Evolutionary conservation across 2,888 invertebrate species (phyloP).

Genomic region (Polydrusus pterygomalis): DNA sequence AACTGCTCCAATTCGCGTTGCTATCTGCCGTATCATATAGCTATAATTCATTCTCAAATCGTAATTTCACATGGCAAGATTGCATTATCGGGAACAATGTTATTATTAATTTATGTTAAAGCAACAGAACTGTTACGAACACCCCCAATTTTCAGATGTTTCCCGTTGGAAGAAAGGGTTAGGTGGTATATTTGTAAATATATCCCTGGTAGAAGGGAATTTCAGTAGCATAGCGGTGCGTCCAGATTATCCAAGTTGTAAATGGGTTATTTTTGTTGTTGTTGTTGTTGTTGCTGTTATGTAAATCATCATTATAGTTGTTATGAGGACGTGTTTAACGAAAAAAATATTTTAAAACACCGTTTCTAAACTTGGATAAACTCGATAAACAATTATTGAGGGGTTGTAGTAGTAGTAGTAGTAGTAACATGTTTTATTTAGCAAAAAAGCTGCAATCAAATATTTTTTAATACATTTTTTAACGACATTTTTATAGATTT

Average conservation of each 20-base stretch:
- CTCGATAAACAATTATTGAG: too few relatives aligned
- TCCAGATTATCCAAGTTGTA: conserved; percentile 1
- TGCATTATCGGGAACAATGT: conserved; percentile 54
- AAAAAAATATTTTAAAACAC: too few relatives aligned
- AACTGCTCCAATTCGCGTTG: conserved; percentile 40
- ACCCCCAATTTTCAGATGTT: conserved; percentile 29
- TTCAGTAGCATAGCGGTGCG: not conserved
- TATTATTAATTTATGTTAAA: conserved; percentile 51
- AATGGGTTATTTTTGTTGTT: not conserved
- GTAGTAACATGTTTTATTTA: too few relatives aligned
- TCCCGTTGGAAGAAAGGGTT: conserved; percentile 7
- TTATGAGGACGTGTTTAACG: too few relatives aligned
- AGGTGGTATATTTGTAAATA: conserved; percentile 16
- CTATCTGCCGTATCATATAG: conserved; percentile 45
- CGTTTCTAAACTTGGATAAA: too few relatives aligned
- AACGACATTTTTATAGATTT: too few relatives aligned
- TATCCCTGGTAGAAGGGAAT: not conserved
- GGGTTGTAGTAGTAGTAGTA: too few relatives aligned
- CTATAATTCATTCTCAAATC: conserved; percentile 48
- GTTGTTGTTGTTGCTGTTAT: too few relatives aligned
- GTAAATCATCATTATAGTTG: not conserved
- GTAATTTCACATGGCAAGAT: conserved; percentile 45
- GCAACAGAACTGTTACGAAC: conserved; percentile 35
- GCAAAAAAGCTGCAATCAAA: too few relatives aligned
- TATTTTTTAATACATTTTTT: too few relatives aligned